Base-by-base conservation (phyloP, 2,113 vertebrate species). In the Acinonyx jubatus region DNA sequence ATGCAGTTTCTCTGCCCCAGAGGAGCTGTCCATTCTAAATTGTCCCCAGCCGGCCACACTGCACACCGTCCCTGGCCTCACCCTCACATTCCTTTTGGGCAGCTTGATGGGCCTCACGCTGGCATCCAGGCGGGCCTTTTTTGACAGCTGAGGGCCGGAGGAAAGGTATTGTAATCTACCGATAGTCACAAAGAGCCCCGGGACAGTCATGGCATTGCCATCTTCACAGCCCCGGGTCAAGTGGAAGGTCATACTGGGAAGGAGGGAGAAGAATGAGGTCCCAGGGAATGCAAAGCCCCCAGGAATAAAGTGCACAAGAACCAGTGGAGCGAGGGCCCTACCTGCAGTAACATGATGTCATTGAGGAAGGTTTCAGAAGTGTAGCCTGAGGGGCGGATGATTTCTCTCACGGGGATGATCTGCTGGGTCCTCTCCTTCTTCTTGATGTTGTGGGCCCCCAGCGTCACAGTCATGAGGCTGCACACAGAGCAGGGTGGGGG, bases 311-410 rank as follows among this genome's bases (percentile, higher is more conserved):
- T 31, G 74, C 91, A 41, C 1, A 38, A 48, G 83, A 57, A n/a
- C 19, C 84, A 78, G 61, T 50, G 57, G 33, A 14, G 45, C 3
- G 36, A 52, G 16, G 18, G 3, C 1, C 7, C 38, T 89, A 97
- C 98, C 95, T 96, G 76, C 18, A 98, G 91, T 33, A 97, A 68
- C 97, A 98, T 98, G 90, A 98, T 98, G 57, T 97, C 97, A 25
- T 98, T 98, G 1, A 0, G 5, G 2, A 25, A 0, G 50, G 0
- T 80, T 12, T 52, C 0, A 0, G 0, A 11, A 16, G n/a, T 4
- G n/a, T 96, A 95, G 3, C 5, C 0, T 23, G 95, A 91, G 27
- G 97, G 96, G 5, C 0, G 73, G 71, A 94, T 73, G 73, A 85
- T n/a, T 31, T 16, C 18, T 97, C 89, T 96, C 91, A 96, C 96